phyloP scores from a whole-genome alignment of 2,113 vertebrate species.

The Agelaius phoeniceus region DNA sequence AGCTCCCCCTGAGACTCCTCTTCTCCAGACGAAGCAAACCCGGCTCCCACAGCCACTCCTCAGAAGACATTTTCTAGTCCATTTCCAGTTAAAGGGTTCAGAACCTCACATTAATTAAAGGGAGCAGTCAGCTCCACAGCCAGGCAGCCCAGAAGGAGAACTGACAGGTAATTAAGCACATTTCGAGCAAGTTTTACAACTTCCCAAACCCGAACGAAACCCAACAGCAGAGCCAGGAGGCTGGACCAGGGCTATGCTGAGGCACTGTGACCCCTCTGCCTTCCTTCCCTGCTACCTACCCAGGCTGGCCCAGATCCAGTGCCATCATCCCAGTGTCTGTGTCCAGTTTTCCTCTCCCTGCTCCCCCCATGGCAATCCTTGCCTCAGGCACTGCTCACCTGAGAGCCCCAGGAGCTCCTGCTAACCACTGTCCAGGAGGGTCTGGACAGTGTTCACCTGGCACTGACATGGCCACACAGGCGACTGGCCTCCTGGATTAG shows the following conservation, averaged over 20 bases:
- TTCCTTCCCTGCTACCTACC: neutral
- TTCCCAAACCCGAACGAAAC: neutral
- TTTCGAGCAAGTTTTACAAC: neutral
- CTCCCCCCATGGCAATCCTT: neutral
- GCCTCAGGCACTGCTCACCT: neutral
- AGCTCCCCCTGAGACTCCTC: rapidly evolving
- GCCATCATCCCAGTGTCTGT: neutral
- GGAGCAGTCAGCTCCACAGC: neutral
- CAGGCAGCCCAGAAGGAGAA: neutral
- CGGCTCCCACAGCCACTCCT: neutral
- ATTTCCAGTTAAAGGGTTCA: neutral
- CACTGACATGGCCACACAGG: rapidly evolving
- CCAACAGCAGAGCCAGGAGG: neutral
- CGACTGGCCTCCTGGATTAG: rapidly evolving
- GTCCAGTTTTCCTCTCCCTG: neutral
- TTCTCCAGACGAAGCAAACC: neutral
- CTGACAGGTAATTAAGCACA: neutral
- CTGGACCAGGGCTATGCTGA: neutral
- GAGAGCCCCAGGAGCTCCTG: neutral
- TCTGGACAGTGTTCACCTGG: too few relatives aligned
- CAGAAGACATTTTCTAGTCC: neutral
- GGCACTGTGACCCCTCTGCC: neutral
- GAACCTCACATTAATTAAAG: neutral
- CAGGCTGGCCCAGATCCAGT: neutral
- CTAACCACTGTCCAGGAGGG: neutral